Conservation (phyloP, 2,888 invertebrate genomes). For the Eustalomyia histrio region DNA sequence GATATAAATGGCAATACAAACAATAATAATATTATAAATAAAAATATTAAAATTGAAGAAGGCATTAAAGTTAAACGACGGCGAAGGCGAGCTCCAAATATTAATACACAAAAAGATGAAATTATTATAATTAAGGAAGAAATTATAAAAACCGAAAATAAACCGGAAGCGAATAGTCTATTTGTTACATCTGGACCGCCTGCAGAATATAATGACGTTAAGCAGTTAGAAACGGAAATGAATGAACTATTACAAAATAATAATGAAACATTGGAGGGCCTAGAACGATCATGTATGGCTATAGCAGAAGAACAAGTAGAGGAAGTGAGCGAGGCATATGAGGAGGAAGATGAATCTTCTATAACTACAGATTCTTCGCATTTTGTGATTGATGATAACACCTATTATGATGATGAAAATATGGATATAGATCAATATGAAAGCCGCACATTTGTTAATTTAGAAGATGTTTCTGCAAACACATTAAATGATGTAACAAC, state of each 20-base stretch:
- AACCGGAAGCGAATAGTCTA: neutral
- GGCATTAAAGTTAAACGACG: constrained; percentile 52
- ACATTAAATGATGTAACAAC: constrained; percentile 60
- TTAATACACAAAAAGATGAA: constrained; percentile 29
- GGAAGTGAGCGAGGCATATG: neutral
- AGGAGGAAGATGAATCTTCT: constrained; percentile 4
- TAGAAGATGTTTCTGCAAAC: constrained; percentile 66
- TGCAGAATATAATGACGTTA: constrained; percentile 28
- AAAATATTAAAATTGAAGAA: constrained; percentile 38
- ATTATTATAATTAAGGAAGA: constrained; percentile 44
- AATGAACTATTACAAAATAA: constrained; percentile 45
- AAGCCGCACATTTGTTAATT: constrained; percentile 62
- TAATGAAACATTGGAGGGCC: neutral
- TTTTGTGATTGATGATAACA: neutral
- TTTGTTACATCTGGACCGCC: neutral
- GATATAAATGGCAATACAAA: constrained; percentile 17
- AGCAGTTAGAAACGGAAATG: constrained; percentile 48
- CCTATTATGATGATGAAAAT: constrained; percentile 23
- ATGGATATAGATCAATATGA: constrained; percentile 44
- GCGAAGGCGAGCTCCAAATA: constrained; percentile 36
- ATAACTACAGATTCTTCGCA: neutral
- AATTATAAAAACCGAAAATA: constrained; percentile 55
- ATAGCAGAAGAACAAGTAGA: neutral
- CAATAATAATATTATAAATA: constrained; percentile 17
- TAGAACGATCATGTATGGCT: constrained; percentile 1